These are phyloP conservation scores for Cherax quadricarinatus DNA, from an alignment of 1,140 invertebrate genomes.

Conservation along the genomic window DNA sequence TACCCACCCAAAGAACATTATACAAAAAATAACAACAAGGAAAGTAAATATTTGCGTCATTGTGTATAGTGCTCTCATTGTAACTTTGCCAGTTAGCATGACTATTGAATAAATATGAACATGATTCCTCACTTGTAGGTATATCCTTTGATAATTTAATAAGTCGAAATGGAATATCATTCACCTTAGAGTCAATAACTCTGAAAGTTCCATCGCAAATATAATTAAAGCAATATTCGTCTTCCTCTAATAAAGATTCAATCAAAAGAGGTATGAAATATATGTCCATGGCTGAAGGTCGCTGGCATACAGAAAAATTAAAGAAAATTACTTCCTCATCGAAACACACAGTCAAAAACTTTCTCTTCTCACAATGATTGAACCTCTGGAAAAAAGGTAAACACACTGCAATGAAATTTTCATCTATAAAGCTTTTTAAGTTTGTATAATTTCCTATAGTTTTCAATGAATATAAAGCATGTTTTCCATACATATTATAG, in stretches of 20 bases:
- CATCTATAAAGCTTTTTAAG: not conserved
- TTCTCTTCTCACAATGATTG: conserved; percentile 38
- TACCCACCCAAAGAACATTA: conserved; percentile 11
- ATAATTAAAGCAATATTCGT: conserved; percentile 29
- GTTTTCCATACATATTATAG: not conserved
- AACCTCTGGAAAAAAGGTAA: conserved; percentile 43
- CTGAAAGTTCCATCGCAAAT: conserved; percentile 11
- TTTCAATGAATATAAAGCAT: not conserved
- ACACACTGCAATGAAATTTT: conserved; percentile 14
- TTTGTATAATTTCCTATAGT: not conserved
- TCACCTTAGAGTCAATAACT: conserved; percentile 19
- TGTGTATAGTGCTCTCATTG: conserved; percentile 10
- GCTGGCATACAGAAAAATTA: not conserved
- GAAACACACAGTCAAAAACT: conserved; percentile 33
- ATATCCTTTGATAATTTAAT: not conserved
- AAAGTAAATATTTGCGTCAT: conserved; percentile 9
- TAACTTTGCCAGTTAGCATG: not conserved
- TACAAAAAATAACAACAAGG: conserved; percentile 32
- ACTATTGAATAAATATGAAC: not conserved
- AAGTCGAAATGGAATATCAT: conserved; percentile 12
- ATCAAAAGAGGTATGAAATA: not conserved
- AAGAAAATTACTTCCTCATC: conserved; percentile 13
- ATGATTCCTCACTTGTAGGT: not conserved
- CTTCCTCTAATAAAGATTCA: not conserved
- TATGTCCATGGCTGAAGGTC: not conserved